A percentile compares a stretch with the other conserved stretches of the same genome.
phyloP scores from a whole-genome alignment of 1,140 invertebrate genomes.

The Papilio polytes region DNA sequence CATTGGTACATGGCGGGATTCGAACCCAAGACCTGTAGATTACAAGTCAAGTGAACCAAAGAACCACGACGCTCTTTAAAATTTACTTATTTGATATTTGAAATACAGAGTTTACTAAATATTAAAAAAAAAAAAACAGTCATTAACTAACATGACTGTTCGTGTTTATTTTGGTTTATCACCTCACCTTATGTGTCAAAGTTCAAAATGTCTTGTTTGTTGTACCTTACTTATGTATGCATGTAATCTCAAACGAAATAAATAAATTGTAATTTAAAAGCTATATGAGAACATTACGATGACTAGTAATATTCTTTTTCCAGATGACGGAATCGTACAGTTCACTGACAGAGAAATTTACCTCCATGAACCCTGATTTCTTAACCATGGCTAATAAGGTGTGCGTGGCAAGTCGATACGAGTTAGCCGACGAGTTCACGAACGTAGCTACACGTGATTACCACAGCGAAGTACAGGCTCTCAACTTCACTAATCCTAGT shows the following conservation, averaged over 20 bases:
- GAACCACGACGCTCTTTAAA: too few species aligned
- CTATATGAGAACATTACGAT: too few species aligned
- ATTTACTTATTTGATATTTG: background rate
- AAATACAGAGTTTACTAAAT: background rate
- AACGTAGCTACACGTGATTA: constrained; percentile 35
- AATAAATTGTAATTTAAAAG: too few species aligned
- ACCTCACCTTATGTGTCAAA: constrained; percentile 4
- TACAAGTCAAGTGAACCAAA: too few species aligned
- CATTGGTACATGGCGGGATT: too few species aligned
- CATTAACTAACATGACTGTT: background rate
- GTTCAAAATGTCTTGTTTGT: background rate
- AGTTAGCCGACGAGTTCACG: constrained; percentile 45
- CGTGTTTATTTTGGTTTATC: background rate
- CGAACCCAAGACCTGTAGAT: too few species aligned
- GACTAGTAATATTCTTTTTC: background rate
- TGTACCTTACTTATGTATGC: background rate
- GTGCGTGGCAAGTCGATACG: constrained; percentile 44
- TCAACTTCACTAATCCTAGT: constrained; percentile 47
- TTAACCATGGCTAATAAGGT: constrained; percentile 56
- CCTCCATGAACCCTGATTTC: constrained; percentile 46
- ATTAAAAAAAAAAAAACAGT: background rate
- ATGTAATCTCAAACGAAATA: background rate
- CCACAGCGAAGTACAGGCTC: constrained; percentile 49
- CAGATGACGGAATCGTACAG: constrained; percentile 43
- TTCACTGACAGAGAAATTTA: constrained; percentile 45